Percentiles rank a stretch among this genome's conserved stretches.
phyloP scores from a whole-genome alignment of 2,888 invertebrate genomes.

The Ariolimax columbianus region DNA sequence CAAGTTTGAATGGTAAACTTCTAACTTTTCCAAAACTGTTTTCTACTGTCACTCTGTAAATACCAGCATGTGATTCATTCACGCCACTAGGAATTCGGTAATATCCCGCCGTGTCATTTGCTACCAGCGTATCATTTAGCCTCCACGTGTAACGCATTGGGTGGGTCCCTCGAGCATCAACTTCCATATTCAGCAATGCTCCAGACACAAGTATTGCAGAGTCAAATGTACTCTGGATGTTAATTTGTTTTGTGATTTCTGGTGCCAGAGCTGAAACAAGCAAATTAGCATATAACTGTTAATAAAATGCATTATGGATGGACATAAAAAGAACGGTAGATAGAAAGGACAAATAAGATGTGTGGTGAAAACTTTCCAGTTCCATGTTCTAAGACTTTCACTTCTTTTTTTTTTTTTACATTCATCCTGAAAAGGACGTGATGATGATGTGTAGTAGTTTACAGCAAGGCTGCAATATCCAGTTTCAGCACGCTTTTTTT shows the following conservation, averaged over 20 bases:
- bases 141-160: slow-evolving; percentile 35
- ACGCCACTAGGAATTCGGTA: not conserved
- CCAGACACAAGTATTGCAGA: not conserved
- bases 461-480: too few species aligned
- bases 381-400: too few species aligned
- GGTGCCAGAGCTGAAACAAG: slow-evolving; percentile 11
- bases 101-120: slow-evolving; percentile 3
- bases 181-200: not conserved
- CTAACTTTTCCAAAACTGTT: slow-evolving; percentile 34
- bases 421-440: too few species aligned
- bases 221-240: not conserved
- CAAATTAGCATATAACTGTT: not conserved
- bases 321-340: not conserved
- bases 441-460: too few species aligned
- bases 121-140: slow-evolving; percentile 25
- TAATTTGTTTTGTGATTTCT: slow-evolving; percentile 26
- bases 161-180: slow-evolving; percentile 16
- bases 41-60: slow-evolving; percentile 35
- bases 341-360: not conserved
- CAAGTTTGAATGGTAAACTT: slow-evolving; percentile 36
- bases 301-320: not conserved
- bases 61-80: slow-evolving; percentile 18
- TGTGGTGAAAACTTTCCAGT: not conserved
- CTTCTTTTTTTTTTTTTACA: too few species aligned
- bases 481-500: too few species aligned